Evolutionary conservation across 2,797 vertebrate genomes (phyloP).

Genomic region (Okamejei kenojei): DNA sequence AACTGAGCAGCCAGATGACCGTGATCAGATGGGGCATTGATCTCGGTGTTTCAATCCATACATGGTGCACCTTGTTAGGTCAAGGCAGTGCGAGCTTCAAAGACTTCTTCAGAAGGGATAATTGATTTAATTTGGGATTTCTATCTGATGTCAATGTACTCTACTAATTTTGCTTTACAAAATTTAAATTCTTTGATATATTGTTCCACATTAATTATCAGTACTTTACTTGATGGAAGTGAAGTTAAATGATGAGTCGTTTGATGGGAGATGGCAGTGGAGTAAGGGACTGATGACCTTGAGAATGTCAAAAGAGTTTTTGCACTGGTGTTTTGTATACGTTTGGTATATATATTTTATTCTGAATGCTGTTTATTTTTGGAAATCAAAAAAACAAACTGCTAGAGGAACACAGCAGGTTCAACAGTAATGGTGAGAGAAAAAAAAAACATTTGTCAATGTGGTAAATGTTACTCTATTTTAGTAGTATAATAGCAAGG

Average conservation of each 20-base stretch:
- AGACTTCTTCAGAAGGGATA: background rate
- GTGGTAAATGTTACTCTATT: no score
- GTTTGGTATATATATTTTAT: no score
- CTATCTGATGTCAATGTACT: background rate
- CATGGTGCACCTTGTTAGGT: background rate
- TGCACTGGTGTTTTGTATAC: no score
- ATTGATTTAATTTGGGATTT: background rate
- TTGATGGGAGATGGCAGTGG: background rate
- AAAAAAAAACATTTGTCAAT: no score
- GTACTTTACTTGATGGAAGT: background rate
- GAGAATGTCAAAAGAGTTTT: no score
- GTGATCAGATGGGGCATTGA: background rate
- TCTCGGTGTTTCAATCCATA: background rate
- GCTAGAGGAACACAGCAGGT: no score
- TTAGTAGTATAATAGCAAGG: no score
- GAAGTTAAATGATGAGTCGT: background rate
- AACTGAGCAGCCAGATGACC: background rate
- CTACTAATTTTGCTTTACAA: background rate
- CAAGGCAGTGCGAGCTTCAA: conserved; percentile 19
- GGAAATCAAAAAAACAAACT: no score
- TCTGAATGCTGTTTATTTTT: no score
- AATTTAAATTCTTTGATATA: conserved; percentile 26
- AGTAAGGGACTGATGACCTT: no score
- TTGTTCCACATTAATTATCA: conserved; percentile 6
- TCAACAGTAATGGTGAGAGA: no score